Evolutionary conservation across 2,113 vertebrate genomes (phyloP).

Genomic region (Malurus alboscapulatus): DNA sequence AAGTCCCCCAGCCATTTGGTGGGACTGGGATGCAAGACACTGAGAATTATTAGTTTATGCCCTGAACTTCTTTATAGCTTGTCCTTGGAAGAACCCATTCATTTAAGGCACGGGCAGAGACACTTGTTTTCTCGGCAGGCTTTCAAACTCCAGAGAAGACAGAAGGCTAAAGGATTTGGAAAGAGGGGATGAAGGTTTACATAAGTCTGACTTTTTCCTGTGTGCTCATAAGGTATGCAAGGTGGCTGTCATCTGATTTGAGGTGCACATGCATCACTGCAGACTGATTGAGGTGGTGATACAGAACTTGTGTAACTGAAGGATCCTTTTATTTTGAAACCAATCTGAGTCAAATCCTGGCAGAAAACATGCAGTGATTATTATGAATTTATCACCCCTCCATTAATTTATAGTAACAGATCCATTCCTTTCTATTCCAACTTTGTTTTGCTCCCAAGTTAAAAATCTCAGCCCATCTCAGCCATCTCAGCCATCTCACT

Average conservation of each 20-base stretch:
- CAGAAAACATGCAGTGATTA: background rate
- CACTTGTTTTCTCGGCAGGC: background rate
- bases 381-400: background rate
- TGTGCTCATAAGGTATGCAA: background rate
- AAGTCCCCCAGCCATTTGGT: background rate
- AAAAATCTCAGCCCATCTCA: background rate
- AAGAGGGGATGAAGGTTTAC: background rate
- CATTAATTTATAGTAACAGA: conserved; percentile 1
- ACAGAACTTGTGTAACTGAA: background rate
- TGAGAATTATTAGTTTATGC: background rate
- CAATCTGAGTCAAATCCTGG: background rate
- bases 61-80: background rate
- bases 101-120: background rate
- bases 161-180: background rate
- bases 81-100: background rate
- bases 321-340: conserved; percentile 22
- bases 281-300: background rate
- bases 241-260: background rate
- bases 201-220: background rate
- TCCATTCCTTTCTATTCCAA: background rate
- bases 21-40: background rate
- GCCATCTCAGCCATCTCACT: too few relatives aligned
- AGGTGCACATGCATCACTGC: background rate
- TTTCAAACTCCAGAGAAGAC: background rate
- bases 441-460: conserved; percentile 9